These are phyloP conservation scores for Cygnus olor DNA, from an alignment of 2,797 vertebrate genomes.

Conservation along the genomic window DNA sequence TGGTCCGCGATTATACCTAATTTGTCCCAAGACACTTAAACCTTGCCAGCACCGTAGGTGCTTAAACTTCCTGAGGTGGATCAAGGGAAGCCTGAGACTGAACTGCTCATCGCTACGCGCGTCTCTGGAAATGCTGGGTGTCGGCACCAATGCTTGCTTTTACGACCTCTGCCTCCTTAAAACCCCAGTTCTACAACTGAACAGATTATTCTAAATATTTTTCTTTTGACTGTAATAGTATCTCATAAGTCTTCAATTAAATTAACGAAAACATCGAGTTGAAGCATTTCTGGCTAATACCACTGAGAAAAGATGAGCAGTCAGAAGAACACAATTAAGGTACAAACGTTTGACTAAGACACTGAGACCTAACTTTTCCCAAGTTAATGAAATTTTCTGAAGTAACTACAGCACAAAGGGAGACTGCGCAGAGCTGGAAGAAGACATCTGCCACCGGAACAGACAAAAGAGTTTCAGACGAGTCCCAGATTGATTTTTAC, in stretches of 20 bases:
- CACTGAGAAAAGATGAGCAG: background rate
- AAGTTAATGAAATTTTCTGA: accelerated
- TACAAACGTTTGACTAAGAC: background rate
- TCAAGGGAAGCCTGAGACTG: background rate
- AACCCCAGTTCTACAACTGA: background rate
- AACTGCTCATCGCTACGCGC: background rate
- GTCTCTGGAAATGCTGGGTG: background rate
- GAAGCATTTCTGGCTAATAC: accelerated
- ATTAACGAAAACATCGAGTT: background rate
- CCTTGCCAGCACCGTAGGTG: background rate
- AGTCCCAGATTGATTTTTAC: background rate
- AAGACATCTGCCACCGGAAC: background rate
- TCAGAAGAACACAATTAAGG: too few species aligned
- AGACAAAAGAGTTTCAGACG: background rate
- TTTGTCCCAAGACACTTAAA: conserved; percentile 2
- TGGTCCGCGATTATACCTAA: background rate
- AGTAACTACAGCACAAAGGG: background rate
- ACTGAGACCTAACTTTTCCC: background rate
- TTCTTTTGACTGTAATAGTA: background rate
- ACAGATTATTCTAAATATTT: background rate
- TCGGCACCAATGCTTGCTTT: background rate
- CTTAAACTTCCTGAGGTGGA: background rate
- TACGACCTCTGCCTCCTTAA: background rate
- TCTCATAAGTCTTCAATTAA: background rate
- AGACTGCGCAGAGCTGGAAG: accelerated